phyloP scores from a whole-genome alignment of 64 coral and sea anemone species.

The Stichodactyla mertensii region DNA sequence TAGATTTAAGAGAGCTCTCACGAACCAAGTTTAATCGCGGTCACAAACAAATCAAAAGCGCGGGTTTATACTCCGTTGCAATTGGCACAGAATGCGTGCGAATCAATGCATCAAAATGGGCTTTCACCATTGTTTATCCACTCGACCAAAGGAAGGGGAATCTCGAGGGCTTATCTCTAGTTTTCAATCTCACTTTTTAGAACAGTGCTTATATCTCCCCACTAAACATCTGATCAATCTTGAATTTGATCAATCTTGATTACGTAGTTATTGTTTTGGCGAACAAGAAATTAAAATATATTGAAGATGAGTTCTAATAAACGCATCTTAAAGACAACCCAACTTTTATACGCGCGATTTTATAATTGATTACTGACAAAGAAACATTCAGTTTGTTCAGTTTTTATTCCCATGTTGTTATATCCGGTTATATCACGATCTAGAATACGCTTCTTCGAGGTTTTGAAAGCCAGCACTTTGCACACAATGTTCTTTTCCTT shows the following conservation, averaged over 20 bases:
- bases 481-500: background rate
- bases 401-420: too few relatives aligned
- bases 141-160: conserved; percentile 1
- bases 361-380: too few relatives aligned
- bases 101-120: background rate
- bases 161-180: background rate
- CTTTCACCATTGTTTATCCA: background rate
- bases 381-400: too few relatives aligned
- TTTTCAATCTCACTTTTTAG: background rate
- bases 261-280: background rate
- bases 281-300: background rate
- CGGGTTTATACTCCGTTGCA: background rate
- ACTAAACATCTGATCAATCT: background rate
- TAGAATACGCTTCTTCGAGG: too few relatives aligned
- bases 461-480: too few relatives aligned
- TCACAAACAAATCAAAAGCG: background rate
- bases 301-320: background rate
- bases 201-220: background rate
- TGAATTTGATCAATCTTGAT: background rate
- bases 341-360: too few relatives aligned
- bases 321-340: background rate
- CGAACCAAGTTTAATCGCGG: background rate
- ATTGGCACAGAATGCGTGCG: background rate
- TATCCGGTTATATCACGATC: too few relatives aligned
- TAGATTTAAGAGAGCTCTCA: background rate